Base-by-base conservation (phyloP, 2,888 invertebrate species). In the Furcula furcula region DNA sequence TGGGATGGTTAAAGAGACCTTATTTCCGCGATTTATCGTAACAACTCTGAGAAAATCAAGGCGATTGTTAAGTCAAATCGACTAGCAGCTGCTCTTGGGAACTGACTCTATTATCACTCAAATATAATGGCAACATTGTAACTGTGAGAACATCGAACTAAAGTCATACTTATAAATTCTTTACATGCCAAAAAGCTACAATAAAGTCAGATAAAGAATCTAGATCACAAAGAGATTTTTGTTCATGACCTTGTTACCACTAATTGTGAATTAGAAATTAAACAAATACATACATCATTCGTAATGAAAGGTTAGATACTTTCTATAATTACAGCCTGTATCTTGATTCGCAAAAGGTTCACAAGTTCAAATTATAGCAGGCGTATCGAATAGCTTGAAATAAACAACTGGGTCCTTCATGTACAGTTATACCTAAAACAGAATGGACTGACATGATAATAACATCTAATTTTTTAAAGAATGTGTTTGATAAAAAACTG, bases 1-100 rank as follows among this genome's bases (percentile, higher is more conserved):
- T 40, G 29, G 46, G 36, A 40, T 36, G 34, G 35, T 37, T 52
- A 65, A 67, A 60, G 61, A 66, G 51, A 55, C 57, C 58, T 63
- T 65, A 71, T 73, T 77, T 75, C 72, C 70, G 64, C 64, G 62
- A 66, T 65, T 65, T 62, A 70, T 72, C 58, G 54, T 57, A 50
- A 67, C 55, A 44, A 31, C 48, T 57, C 55, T 70, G 79, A 71
- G 80, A 84, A 82, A 70, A 75, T 67, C 60, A 47, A 60, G 54
- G 65, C 74, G 69, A 83, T 83, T 81, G 80, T 79, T 78, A 70
- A 63, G 64, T 73, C 73, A 72, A 76, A 73, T 60, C 52, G 60
- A 61, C 51, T 55, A 48, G 42, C 52, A 34, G 30, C 48, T 56
- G 50, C 55, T 65, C 71, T 69, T 79, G 78, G 70, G 79, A 79